A percentile compares a stretch with the other conserved stretches of the same genome.
phyloP scores from a whole-genome alignment of 2,888 invertebrate genomes.

The Margaritifera margaritifera region DNA sequence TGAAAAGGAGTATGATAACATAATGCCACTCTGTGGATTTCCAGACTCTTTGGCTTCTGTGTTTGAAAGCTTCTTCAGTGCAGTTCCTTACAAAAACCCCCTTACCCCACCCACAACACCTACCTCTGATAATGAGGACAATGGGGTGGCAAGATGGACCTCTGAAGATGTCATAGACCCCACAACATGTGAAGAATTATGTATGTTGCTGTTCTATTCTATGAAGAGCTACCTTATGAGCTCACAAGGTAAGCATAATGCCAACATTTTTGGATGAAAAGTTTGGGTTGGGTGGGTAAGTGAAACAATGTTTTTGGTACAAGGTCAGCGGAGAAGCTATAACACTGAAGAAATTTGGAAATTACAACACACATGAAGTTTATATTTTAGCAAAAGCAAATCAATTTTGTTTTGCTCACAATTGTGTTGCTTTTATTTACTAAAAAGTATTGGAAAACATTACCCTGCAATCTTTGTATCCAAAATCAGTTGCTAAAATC shows the following conservation, averaged over 20 bases:
- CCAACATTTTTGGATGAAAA: no score
- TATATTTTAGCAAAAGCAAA: no score
- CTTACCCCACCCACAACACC: slow-evolving; percentile 49
- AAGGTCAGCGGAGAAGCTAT: no score
- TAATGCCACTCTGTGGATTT: slow-evolving; percentile 35
- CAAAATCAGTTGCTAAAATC: no score
- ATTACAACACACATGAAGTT: no score
- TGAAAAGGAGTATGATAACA: slow-evolving; percentile 39
- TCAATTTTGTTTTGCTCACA: no score
- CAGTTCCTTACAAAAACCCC: slow-evolving; percentile 29
- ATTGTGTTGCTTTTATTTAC: no score
- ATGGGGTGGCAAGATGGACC: slow-evolving; percentile 14
- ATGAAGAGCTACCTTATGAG: slow-evolving; percentile 43
- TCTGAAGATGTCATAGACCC: slow-evolving; percentile 17
- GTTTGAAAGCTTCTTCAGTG: slow-evolving; percentile 40
- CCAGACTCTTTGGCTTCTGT: slow-evolving; percentile 41
- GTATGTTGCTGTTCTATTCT: slow-evolving; percentile 42
- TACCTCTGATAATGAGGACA: background rate
- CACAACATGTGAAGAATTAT: slow-evolving; percentile 37
- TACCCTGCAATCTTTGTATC: no score
- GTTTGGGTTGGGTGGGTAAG: no score
- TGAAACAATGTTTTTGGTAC: no score
- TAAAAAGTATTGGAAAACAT: no score
- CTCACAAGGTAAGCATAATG: slow-evolving; percentile 30
- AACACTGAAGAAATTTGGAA: no score